phyloP scores from a whole-genome alignment of 30 jellyfish, hydroid and myxozoan genomes.

The Mastigias papua region DNA sequence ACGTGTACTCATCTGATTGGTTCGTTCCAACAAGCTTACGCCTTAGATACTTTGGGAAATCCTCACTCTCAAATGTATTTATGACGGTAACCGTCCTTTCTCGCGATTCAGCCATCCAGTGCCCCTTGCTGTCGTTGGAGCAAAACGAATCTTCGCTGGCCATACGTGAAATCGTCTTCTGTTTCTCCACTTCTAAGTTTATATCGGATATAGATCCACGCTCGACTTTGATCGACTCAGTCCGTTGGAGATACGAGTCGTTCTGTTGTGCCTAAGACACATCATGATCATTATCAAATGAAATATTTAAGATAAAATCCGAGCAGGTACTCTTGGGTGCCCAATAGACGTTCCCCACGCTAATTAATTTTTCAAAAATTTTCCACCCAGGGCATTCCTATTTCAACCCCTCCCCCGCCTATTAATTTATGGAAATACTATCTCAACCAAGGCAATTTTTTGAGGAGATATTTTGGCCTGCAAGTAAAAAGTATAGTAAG shows the following conservation, averaged over 20 bases:
- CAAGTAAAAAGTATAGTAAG: too few relatives aligned
- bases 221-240: conserved; percentile 57
- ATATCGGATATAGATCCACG: conserved; percentile 57
- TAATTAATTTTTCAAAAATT: too few relatives aligned
- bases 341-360: too few relatives aligned
- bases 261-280: conserved; percentile 1
- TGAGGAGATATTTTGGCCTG: too few relatives aligned
- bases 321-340: too few relatives aligned
- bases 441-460: too few relatives aligned
- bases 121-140: conserved; percentile 48
- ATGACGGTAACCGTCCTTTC: conserved; percentile 73
- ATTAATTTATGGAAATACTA: too few relatives aligned
- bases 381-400: too few relatives aligned
- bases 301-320: not conserved
- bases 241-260: conserved; percentile 11
- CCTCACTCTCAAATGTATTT: conserved; percentile 62
- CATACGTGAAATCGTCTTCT: conserved; percentile 17
- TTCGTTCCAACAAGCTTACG: conserved; percentile 6
- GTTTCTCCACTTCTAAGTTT: not conserved
- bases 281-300: not conserved
- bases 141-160: conserved; percentile 40
- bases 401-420: too few relatives aligned
- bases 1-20: conserved; percentile 43
- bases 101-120: conserved; percentile 76
- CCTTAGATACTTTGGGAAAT: conserved; percentile 21